A percentile compares a stretch with the other conserved stretches of the same genome.
phyloP scores from a whole-genome alignment of 1,140 invertebrate genomes.

The Calliopsis andreniformis region DNA sequence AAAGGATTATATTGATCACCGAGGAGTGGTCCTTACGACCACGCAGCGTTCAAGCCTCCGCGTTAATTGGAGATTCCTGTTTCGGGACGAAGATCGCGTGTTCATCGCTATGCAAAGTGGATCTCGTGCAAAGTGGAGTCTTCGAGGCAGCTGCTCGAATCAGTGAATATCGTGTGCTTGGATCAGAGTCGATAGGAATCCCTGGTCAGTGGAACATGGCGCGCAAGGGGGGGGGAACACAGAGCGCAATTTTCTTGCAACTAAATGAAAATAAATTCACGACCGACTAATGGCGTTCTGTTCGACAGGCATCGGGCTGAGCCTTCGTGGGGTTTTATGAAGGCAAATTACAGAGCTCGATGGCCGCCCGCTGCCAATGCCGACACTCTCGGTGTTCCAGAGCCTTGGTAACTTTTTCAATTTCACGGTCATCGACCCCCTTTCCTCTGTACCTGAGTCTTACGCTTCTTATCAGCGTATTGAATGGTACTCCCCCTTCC shows the following conservation, averaged over 20 bases:
- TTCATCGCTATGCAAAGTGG: no score
- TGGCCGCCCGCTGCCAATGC: constrained; percentile 76
- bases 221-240: constrained; percentile 48
- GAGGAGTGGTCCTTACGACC: not conserved
- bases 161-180: no score
- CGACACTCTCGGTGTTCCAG: constrained; percentile 74
- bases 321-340: constrained; percentile 75
- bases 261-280: constrained; percentile 81
- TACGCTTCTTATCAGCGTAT: not conserved
- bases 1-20: constrained; percentile 37
- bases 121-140: no score
- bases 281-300: constrained; percentile 71
- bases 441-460: no score
- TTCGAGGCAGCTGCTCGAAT: no score
- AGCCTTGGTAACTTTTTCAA: constrained; percentile 74
- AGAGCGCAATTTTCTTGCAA: constrained; percentile 77
- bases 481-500: not conserved
- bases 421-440: constrained; percentile 68
- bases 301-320: constrained; percentile 62
- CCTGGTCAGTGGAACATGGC: constrained; percentile 1
- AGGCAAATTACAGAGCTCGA: constrained; percentile 80
- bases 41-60: not conserved
- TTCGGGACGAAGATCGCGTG: no score
- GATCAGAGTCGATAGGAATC: no score
- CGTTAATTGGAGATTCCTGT: constrained; percentile 3